phyloP scores from a whole-genome alignment of 1,140 invertebrate genomes.

The Drosophila guanche region DNA sequence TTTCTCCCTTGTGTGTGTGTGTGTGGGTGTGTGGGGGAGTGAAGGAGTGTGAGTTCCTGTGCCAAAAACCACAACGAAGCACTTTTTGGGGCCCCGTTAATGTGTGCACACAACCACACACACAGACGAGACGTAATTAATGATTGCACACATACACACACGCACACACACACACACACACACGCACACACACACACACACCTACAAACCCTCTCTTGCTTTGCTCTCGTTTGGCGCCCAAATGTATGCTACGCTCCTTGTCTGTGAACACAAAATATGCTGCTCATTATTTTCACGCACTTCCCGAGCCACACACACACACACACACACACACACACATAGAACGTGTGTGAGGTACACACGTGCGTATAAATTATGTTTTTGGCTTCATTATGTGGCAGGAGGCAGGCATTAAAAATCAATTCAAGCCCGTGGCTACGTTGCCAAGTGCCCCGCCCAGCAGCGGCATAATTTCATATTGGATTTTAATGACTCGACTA shows the following conservation, averaged over 20 bases:
- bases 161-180: constrained; percentile 19
- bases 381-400: constrained; percentile 68
- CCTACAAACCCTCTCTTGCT: too few relatives aligned
- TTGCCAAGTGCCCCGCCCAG: constrained; percentile 9
- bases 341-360: constrained; percentile 29
- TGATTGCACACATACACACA: constrained; percentile 63
- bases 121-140: constrained; percentile 58
- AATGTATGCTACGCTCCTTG: constrained; percentile 70
- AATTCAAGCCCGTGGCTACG: constrained; percentile 35
- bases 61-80: constrained; percentile 70
- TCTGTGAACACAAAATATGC: constrained; percentile 69
- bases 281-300: constrained; percentile 77
- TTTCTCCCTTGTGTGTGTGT: neutral
- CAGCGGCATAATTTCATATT: constrained; percentile 4
- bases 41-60: constrained; percentile 1
- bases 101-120: constrained; percentile 45
- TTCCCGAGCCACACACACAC: constrained; percentile 23
- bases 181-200: constrained; percentile 12
- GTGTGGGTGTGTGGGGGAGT: constrained; percentile 6
- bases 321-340: constrained; percentile 6
- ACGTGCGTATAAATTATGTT: constrained; percentile 74
- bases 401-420: constrained; percentile 66
- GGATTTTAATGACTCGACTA: neutral
- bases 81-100: constrained; percentile 75
- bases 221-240: constrained; percentile 4